phyloP scores from a whole-genome alignment of 1,140 invertebrate genomes.

The Drosophila rufa region DNA sequence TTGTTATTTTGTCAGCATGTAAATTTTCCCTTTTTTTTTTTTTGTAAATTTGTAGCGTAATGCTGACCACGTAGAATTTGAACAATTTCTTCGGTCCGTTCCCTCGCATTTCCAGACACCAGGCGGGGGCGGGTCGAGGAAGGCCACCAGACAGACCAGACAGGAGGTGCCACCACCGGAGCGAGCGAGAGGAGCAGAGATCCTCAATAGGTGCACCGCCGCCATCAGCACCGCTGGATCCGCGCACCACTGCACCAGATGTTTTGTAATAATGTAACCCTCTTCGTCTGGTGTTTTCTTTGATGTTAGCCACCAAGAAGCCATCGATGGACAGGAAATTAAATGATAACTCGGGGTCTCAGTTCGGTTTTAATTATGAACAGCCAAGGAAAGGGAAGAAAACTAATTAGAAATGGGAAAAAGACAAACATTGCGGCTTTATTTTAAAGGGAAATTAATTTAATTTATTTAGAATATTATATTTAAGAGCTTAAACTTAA shows the following conservation, averaged over 20 bases:
- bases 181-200: constrained; percentile 39
- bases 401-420: constrained; percentile 11
- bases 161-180: constrained; percentile 10
- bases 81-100: constrained; percentile 70
- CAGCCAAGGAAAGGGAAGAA: background rate
- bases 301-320: constrained; percentile 27
- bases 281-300: constrained; percentile 31
- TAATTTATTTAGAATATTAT: background rate
- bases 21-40: constrained; percentile 57
- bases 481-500: background rate
- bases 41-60: constrained; percentile 81
- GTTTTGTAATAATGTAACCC: constrained; percentile 62
- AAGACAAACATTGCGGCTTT: background rate
- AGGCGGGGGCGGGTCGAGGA: constrained; percentile 48
- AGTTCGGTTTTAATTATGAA: background rate
- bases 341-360: constrained; percentile 23
- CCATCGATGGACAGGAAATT: constrained; percentile 36
- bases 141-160: constrained; percentile 45
- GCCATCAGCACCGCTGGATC: constrained; percentile 13
- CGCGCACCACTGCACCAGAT: constrained; percentile 59
- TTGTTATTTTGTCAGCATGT: constrained; percentile 71
- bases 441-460: too few relatives aligned
- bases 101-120: constrained; percentile 45
- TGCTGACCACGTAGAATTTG: constrained; percentile 82
- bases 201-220: constrained; percentile 68